Base-by-base conservation (phyloP, 1,140 invertebrate species). In the Aphelinus certus region DNA sequence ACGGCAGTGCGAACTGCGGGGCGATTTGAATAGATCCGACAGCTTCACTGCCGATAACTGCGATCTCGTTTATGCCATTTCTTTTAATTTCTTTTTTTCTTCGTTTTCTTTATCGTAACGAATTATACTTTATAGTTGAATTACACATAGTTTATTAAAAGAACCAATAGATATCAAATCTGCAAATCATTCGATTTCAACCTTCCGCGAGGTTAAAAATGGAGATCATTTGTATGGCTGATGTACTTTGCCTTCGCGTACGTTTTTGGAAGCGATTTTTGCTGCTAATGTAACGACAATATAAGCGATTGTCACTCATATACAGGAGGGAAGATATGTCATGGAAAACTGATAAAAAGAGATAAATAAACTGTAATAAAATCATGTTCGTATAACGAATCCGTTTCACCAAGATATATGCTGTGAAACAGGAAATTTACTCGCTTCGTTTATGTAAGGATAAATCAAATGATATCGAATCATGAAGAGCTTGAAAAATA, bases 41-140 rank as follows among this genome's bases (percentile, higher is more conserved):
- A 47, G 9, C 2, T 49, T 53, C 65, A 58, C 55, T 26, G 51
- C 71, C 61, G 68, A 76, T 75, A 80, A 82, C 75, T 70, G 63
- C 79, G 82, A 82, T 83, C 80, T 82, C 80, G 80, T 81, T 80
- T 70, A 81, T 80, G 79, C 80, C 76, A 82, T 82, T 81, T 80
- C 56, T 49, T 70, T 76, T 10, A 66, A 26, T 26, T 26, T 26
- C 26, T 26, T 26, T 62, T 65, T 73, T 79, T 63, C 64, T 57
- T 70, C 55, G 6, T 73, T 79, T 76, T 66, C 69, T 45, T 58
- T 10, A 62, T 67, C 70, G 45, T 58, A 65, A 58, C 7, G 26
- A 76, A 53, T 47, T 9, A 71, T 66, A 51, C n/a, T 66, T 75
- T 65, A 9, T 71, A 51, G 43, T n/a, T 10, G 7, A 62, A 71